phyloP scores from a whole-genome alignment of 2,797 vertebrate species.

The Smutsia gigantea region DNA sequence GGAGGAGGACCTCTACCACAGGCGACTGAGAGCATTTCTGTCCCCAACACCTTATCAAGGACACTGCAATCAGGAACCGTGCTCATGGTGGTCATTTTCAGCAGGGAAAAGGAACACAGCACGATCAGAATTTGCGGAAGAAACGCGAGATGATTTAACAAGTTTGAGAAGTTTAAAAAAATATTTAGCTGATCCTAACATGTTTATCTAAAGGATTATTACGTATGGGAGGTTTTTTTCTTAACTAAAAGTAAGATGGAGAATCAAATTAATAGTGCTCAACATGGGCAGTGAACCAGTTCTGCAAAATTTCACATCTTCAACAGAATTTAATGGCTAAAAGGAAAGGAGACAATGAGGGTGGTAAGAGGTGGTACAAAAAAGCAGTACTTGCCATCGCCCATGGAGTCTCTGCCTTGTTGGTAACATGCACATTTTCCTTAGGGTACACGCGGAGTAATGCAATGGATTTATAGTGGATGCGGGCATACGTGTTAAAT shows the following conservation, averaged over 20 bases:
- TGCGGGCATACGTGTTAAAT: not conserved
- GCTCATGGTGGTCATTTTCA: not conserved
- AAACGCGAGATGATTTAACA: not conserved
- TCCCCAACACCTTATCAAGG: not conserved
- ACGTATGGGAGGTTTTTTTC: not conserved
- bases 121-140: not conserved
- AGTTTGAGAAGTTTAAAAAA: not conserved
- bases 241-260: not conserved
- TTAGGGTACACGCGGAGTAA: not conserved
- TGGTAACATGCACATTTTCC: not conserved
- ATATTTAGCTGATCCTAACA: not conserved
- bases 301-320: not conserved
- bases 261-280: slow-evolving; percentile 21
- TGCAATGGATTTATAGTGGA: fast-evolving
- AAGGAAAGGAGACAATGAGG: not conserved
- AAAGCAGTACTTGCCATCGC: not conserved
- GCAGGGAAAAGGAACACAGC: not conserved
- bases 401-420: fast-evolving
- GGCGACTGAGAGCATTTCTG: not conserved
- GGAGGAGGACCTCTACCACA: not conserved
- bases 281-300: not conserved
- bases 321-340: not conserved
- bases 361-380: not conserved
- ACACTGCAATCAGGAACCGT: not conserved
- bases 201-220: not conserved